Percentiles rank a stretch among this genome's conserved stretches.
Evolutionary conservation across 2,888 invertebrate genomes (phyloP).

Genomic region (Megaustenia siamemsis): DNA sequence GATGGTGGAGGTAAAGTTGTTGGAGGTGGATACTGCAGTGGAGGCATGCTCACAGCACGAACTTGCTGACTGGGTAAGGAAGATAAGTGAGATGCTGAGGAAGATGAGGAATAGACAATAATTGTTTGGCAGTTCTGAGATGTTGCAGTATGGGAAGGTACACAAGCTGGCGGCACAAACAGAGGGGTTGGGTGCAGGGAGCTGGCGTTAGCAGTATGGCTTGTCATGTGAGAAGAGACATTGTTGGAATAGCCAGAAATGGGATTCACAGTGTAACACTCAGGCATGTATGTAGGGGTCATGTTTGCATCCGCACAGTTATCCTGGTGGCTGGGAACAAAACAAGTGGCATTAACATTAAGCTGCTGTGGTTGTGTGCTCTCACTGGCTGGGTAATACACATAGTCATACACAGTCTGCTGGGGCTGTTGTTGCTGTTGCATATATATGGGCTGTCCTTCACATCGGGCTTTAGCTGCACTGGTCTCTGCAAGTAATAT

Average conservation of each 20-base stretch:
- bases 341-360: constrained; percentile 53
- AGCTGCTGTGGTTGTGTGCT: constrained; percentile 39
- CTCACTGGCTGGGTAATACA: constrained; percentile 41
- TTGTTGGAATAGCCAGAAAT: constrained; percentile 14
- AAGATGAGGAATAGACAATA: constrained; percentile 44
- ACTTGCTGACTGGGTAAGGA: constrained; percentile 36
- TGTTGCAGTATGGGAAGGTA: neutral
- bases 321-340: constrained; percentile 52
- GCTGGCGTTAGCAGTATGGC: neutral
- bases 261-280: constrained; percentile 38
- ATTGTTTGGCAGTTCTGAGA: constrained; percentile 51
- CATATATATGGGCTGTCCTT: constrained; percentile 74
- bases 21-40: constrained; percentile 44
- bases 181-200: constrained; percentile 39
- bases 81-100: constrained; percentile 17
- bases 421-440: constrained; percentile 52
- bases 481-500: constrained; percentile 69
- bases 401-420: constrained; percentile 50
- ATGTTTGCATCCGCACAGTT: constrained; percentile 2
- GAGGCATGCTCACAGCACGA: constrained; percentile 39
- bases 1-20: constrained; percentile 43
- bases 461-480: constrained; percentile 71
- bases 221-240: constrained; percentile 14
- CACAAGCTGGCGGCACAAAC: constrained; percentile 52
- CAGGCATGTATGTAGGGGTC: constrained; percentile 19